These are phyloP conservation scores for Cantharis rufa DNA, from an alignment of 2,888 invertebrate species.

Conservation along the genomic window DNA sequence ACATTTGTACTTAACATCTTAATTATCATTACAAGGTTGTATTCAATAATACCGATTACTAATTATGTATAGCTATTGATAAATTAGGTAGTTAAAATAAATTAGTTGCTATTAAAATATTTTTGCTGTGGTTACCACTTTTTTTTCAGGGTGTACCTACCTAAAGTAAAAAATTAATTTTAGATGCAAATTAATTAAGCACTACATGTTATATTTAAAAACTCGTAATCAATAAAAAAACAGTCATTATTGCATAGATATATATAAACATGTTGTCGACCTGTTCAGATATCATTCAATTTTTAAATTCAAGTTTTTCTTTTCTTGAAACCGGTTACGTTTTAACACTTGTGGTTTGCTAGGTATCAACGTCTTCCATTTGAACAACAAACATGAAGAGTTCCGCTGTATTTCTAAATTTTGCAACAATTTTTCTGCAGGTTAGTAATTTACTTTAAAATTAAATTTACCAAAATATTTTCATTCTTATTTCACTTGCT, in stretches of 20 bases:
- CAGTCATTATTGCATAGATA: too few species aligned
- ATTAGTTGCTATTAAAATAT: too few species aligned
- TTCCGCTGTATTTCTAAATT: neutral
- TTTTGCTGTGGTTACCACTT: too few species aligned
- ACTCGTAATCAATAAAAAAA: too few species aligned
- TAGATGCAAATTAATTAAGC: neutral
- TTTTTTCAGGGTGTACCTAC: too few species aligned
- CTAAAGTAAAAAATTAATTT: neutral
- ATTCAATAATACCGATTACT: too few species aligned
- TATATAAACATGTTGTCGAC: neutral
- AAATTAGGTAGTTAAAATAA: too few species aligned
- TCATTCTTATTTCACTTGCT: neutral
- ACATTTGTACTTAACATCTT: too few species aligned
- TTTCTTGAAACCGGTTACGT: neutral
- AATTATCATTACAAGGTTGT: too few species aligned
- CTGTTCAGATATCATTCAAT: neutral
- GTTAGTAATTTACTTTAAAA: neutral
- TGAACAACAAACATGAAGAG: neutral
- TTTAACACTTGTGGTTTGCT: neutral
- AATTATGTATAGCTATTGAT: too few species aligned
- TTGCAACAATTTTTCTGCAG: neutral
- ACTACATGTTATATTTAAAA: too few species aligned
- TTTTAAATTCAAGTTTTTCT: neutral
- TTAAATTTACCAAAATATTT: neutral
- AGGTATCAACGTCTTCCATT: neutral